phyloP scores from a whole-genome alignment of 2,113 vertebrate species.

The Hepsetus odoe region DNA sequence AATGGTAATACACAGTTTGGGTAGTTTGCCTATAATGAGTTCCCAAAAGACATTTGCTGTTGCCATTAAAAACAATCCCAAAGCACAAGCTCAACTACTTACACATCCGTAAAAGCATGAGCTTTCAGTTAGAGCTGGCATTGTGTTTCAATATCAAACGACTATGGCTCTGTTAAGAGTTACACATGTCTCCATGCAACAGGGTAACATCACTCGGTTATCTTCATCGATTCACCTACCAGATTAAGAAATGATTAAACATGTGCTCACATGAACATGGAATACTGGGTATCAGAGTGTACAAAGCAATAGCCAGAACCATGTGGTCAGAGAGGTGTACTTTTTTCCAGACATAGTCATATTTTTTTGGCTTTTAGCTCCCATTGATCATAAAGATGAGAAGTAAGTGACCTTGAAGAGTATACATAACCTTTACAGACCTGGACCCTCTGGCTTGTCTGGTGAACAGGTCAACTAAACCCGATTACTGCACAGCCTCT shows the following conservation, averaged over 20 bases:
- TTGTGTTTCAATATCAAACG: conserved; percentile 39
- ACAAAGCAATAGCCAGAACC: conserved; percentile 17
- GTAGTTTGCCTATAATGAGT: conserved; percentile 46
- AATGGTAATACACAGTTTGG: conserved; percentile 62
- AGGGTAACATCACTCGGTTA: conserved; percentile 32
- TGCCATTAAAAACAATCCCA: conserved; percentile 43
- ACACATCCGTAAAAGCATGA: conserved; percentile 40
- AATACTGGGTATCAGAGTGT: conserved; percentile 15
- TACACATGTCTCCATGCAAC: conserved; percentile 49
- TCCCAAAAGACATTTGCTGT: conserved; percentile 33
- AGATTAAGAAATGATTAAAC: conserved; percentile 24
- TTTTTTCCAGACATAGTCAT: neutral
- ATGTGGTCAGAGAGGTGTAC: neutral
- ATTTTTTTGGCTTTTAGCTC: conserved; percentile 16
- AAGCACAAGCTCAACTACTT: conserved; percentile 38
- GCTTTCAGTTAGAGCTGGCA: conserved; percentile 29
- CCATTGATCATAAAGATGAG: conserved; percentile 9
- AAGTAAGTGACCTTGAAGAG: neutral
- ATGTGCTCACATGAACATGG: neutral
- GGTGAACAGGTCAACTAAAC: conserved; percentile 4
- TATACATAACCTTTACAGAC: neutral
- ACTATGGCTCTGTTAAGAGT: conserved; percentile 28
- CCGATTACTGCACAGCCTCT: conserved; percentile 10
- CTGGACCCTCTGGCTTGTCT: neutral
- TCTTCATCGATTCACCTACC: conserved; percentile 24